Evolutionary conservation across 2,888 invertebrate genomes (phyloP).

Genomic region (Aporophyla nigra): DNA sequence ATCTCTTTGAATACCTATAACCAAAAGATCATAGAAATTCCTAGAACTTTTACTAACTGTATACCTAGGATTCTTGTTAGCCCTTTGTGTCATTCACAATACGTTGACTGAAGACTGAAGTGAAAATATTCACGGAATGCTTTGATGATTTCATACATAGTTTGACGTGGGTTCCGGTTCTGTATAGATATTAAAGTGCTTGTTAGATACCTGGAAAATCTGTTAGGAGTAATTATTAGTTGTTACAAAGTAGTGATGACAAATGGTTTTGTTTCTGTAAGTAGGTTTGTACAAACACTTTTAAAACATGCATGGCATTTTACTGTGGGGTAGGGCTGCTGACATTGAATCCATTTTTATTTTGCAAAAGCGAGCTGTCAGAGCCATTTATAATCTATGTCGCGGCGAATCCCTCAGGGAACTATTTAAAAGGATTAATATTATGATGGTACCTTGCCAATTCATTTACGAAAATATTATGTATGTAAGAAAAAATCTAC

Average conservation of each 20-base stretch:
- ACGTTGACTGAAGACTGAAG: slow-evolving; percentile 28
- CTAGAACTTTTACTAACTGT: slow-evolving; percentile 50
- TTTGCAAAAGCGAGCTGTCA: too few relatives aligned
- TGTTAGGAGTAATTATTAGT: neutral
- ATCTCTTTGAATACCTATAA: slow-evolving; percentile 51
- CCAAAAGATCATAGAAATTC: slow-evolving; percentile 63
- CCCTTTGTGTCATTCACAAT: slow-evolving; percentile 58
- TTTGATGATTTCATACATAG: slow-evolving; percentile 38
- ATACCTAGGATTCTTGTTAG: slow-evolving; percentile 27
- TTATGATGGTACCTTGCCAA: too few relatives aligned
- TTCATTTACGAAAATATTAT: too few relatives aligned
- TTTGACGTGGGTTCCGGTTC: slow-evolving; percentile 1
- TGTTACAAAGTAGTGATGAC: neutral
- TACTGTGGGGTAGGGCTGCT: too few relatives aligned
- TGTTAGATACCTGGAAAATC: slow-evolving; percentile 12
- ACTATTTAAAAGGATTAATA: too few relatives aligned
- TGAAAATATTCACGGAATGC: slow-evolving; percentile 36
- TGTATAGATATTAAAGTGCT: slow-evolving; percentile 21
- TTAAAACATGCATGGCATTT: too few relatives aligned
- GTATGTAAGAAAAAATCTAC: too few relatives aligned
- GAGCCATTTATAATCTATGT: too few relatives aligned
- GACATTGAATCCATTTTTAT: too few relatives aligned
- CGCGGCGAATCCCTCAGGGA: too few relatives aligned
- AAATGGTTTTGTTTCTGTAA: too few relatives aligned
- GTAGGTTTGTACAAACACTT: too few relatives aligned